These are phyloP conservation scores for Rhabditoides inermis DNA, from an alignment of 2,888 invertebrate species.

Conservation along the genomic window DNA sequence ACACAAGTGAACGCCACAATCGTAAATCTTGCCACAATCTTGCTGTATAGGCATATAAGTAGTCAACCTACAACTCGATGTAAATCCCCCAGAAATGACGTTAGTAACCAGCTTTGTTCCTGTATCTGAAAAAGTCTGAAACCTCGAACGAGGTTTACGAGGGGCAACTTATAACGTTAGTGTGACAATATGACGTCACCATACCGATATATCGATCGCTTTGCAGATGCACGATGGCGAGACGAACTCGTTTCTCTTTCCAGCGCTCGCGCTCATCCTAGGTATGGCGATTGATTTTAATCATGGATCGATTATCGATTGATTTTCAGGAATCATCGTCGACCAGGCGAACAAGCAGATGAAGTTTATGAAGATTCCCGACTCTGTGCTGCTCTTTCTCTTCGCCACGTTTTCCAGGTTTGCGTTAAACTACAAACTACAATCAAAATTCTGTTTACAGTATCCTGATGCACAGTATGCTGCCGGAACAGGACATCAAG, in stretches of 20 bases:
- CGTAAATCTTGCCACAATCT: no score
- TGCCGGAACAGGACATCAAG: conserved; percentile 1
- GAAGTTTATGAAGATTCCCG: conserved; percentile 12
- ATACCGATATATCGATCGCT: no score
- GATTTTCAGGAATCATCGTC: neutral
- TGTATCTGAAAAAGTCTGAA: no score
- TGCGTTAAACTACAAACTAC: neutral
- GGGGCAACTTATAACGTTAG: no score
- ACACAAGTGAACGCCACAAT: no score
- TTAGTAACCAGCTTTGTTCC: no score
- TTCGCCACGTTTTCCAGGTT: conserved; percentile 7
- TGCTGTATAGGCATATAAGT: no score
- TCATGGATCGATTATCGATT: neutral
- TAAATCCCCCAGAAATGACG: no score
- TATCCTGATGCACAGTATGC: conserved; percentile 2
- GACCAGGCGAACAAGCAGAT: conserved; percentile 10
- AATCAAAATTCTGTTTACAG: neutral
- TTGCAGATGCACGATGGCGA: no score
- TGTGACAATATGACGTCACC: no score
- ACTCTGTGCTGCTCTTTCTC: conserved; percentile 14
- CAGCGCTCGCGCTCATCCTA: conserved; percentile 6
- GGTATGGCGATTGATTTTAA: conserved; percentile 5
- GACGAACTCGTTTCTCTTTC: conserved; percentile 8
- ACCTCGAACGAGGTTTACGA: no score
- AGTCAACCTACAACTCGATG: no score